Evolutionary conservation across 2,113 vertebrate species (phyloP).

Genomic region (Pitta sordida): DNA sequence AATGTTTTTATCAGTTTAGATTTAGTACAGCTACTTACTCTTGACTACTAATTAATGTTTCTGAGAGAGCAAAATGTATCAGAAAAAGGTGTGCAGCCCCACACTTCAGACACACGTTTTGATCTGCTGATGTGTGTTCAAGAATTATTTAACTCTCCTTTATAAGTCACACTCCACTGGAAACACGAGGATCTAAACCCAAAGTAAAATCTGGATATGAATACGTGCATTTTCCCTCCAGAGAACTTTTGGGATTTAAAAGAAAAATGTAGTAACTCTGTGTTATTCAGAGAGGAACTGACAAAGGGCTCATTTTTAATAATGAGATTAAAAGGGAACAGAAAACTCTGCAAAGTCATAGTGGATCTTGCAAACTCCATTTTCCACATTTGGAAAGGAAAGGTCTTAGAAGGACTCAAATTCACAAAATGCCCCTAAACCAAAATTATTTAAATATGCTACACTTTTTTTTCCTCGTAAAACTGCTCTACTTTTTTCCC

Average conservation of each 20-base stretch:
- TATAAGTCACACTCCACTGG: background rate
- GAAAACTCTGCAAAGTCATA: background rate
- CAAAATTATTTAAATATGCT: background rate
- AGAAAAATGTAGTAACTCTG: too few species aligned
- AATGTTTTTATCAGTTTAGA: background rate
- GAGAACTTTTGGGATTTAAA: background rate
- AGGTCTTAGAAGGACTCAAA: background rate
- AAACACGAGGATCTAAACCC: background rate
- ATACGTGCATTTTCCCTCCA: background rate
- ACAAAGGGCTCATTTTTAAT: background rate
- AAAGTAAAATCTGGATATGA: background rate
- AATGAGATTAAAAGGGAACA: background rate
- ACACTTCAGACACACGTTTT: accelerated
- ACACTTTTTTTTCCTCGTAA: background rate
- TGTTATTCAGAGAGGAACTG: background rate
- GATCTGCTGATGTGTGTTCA: background rate
- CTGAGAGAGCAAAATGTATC: background rate
- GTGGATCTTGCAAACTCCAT: background rate
- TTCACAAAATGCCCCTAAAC: background rate
- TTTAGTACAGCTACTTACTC: background rate
- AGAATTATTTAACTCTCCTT: background rate
- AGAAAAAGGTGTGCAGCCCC: background rate
- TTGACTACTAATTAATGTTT: background rate
- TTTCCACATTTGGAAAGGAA: background rate
- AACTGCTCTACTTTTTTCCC: background rate